Base-by-base conservation (phyloP, 2,113 vertebrate species). In the Amazona vittata region DNA sequence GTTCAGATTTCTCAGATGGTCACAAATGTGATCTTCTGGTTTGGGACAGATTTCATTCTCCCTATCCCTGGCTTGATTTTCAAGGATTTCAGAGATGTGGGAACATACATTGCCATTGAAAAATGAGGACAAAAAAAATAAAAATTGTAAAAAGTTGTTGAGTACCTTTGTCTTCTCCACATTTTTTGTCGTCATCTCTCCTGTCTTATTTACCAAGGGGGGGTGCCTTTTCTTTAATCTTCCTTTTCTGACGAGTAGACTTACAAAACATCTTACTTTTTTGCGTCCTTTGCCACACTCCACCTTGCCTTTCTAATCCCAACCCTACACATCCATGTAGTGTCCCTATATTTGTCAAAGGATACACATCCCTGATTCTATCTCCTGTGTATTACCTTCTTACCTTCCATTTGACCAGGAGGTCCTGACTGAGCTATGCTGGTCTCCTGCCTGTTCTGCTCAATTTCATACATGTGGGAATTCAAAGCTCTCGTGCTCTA, bases 71-170 rank as follows among this genome's bases (percentile, higher is more conserved):
- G 31, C 46, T 57, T 44, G 46, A 49, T 50, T 77, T 71, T 35
- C 39, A 44, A 5, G 11, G 14, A 19, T 7, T 57, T 37, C 19
- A 70, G 14, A 41, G 8, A 39, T 1, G 4, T n/a, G 16, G 8
- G 16, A 53, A 53, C n/a, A 53, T 6, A 37, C 6, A 60, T 19
- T 47, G 2, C 9, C 20, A 2, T 3, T 49, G 25, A 39, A 81
- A 60, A 65, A 31, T 15, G 7, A 44, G 12, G 12, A 11, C 25
- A 15, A 52, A 20, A 21, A 59, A 55, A 55, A 55, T 21, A 59
- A 15, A 22, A n/a, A 12, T 8, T 12, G 5, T 1, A 62, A 67
- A 49, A 28, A 2, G 0, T 18, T 57, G 1, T 4, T 52, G 62
- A 37, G 8, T 25, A 19, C 2, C 15, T 52, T 17, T 15, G 25